Conservation (phyloP, 2,113 vertebrate genomes). For the Eulemur rufifrons region DNA sequence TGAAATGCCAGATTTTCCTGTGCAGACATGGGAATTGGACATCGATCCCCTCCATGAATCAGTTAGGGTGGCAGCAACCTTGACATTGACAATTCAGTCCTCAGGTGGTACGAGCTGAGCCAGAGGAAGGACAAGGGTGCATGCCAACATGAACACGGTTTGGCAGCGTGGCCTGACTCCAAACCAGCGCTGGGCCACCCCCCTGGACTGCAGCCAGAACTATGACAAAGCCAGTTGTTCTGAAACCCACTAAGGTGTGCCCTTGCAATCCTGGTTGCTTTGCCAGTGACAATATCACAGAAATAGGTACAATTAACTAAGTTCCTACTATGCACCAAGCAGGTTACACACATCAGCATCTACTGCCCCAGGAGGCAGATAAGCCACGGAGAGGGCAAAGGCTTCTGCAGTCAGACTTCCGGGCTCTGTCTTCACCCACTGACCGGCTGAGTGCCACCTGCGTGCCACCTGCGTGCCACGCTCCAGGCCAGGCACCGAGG, state of each 20-base stretch:
- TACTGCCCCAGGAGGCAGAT: not conserved
- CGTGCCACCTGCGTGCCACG: not conserved
- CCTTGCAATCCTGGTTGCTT: not conserved
- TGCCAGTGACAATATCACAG: not conserved
- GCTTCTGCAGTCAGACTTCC: not conserved
- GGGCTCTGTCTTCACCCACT: not conserved
- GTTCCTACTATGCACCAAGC: not conserved
- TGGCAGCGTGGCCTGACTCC: not conserved
- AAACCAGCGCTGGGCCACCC: not conserved
- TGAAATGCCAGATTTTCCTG: not conserved
- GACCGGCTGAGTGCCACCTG: not conserved
- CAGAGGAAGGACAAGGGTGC: not conserved
- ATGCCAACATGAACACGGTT: not conserved
- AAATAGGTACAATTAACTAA: not conserved
- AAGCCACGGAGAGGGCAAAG: not conserved
- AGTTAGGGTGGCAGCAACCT: not conserved
- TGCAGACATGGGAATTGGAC: fast-evolving
- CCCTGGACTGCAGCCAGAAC: not conserved
- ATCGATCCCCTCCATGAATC: not conserved
- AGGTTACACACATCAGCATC: not conserved
- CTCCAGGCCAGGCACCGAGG: not conserved
- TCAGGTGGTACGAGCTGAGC: not conserved
- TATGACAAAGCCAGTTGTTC: not conserved
- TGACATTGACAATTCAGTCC: not conserved
- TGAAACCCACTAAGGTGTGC: not conserved